phyloP scores from a whole-genome alignment of 2,888 invertebrate species.

The Lithophane leautieri region DNA sequence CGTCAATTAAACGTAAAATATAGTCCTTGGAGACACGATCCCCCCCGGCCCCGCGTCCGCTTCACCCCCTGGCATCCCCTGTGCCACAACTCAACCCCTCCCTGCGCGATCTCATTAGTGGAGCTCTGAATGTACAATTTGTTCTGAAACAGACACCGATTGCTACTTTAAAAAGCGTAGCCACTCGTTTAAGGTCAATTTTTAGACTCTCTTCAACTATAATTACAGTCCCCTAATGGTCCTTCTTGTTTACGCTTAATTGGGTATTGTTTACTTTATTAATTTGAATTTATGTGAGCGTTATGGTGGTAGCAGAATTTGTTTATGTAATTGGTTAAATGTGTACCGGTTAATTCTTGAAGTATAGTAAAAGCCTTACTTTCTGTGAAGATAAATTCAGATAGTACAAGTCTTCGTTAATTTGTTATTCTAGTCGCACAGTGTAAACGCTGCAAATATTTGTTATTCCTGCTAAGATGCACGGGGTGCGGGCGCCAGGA shows the following conservation, averaged over 20 bases:
- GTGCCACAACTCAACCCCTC: conserved; percentile 76
- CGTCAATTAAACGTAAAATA: conserved; percentile 90
- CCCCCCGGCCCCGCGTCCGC: conserved; percentile 63
- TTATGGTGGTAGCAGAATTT: background rate
- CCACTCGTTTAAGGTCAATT: conserved; percentile 80
- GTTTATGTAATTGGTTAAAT: conserved; percentile 7
- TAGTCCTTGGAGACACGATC: conserved; percentile 82
- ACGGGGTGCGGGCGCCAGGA: conserved; percentile 75
- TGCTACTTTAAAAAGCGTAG: conserved; percentile 84
- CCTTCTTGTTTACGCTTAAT: conserved; percentile 61
- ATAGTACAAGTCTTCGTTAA: conserved; percentile 21
- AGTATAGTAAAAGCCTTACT: background rate
- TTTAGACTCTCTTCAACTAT: conserved; percentile 64
- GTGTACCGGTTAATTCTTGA: background rate
- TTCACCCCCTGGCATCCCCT: conserved; percentile 68
- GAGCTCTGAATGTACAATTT: conserved; percentile 88
- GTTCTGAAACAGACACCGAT: conserved; percentile 88
- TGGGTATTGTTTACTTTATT: conserved; percentile 40
- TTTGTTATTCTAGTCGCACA: conserved; percentile 41
- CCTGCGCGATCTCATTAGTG: conserved; percentile 86
- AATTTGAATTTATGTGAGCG: conserved; percentile 7
- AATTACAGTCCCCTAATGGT: conserved; percentile 64
- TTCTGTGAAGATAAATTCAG: conserved; percentile 10
- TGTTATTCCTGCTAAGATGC: conserved; percentile 63
- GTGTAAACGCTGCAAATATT: conserved; percentile 42